Evolutionary conservation across 2,888 invertebrate genomes (phyloP), one percentile per base, ranked within the genome.

Genomic region (Zonitis immaculata): DNA sequence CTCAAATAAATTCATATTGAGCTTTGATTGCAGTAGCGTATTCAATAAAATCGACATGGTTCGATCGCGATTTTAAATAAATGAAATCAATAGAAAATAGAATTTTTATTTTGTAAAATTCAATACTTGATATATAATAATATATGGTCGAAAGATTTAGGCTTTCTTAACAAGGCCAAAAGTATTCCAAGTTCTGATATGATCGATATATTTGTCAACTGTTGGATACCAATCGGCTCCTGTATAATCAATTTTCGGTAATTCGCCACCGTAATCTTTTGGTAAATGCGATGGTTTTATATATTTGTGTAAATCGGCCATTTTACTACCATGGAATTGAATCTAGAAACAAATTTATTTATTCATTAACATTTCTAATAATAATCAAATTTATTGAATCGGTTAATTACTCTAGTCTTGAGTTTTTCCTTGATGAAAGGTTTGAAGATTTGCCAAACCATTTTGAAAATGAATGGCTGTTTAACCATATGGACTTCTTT

Each of bases 401-500:
- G 49, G 12, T 32, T 42, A 27, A 18, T 14, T 39, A 89, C 89
- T 75, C 89, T 84, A 60, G 77, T 84, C 74, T 84, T 86, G 12
- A 92, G 79, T 73, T 92, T 92, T 65, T 88, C 87, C 62, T 81
- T 81, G 64, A 91, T 84, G 69, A 91, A 86, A 7, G 91, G 91
- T 75, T 90, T 90, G 79, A 91, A 91, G 72, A 91, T 83, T 44
- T 81, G 78, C 91, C 91, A 92, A 1, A 91, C 90, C 75, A 89
- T 81, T 70, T 87, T 90, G 77, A 92, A 92, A 57, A 91, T 77
- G 77, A 86, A 87, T 0, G 92, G 91, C 68, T 92, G 87, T 69
- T 90, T 90, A 2, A 92, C 89, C 70, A 91, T 86, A 76, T 92
- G 91, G 8, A 91, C 86, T 76, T 91, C 90, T 74, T 90, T 91